Evolutionary conservation across 2,113 vertebrate species (phyloP), one percentile per base, ranked within the genome.

Genomic region (Myiozetetes cayanensis): DNA sequence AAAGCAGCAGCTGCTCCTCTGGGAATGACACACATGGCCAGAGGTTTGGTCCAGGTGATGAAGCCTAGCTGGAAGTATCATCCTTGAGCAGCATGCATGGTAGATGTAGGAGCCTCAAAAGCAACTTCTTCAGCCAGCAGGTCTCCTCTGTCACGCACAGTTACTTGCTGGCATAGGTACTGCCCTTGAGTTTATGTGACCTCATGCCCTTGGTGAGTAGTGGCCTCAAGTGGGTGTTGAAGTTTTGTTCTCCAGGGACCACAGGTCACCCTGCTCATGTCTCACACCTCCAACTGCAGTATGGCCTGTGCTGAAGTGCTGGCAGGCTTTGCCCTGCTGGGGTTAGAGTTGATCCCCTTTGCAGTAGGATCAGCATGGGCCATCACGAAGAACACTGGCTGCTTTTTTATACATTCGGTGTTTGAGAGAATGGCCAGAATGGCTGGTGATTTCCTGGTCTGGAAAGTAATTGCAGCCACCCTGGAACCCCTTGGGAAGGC

Each of bases 211-310:
- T 47, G 66, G 39, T 75, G 62, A 56, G 39, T 14, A 25, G 66
- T 9, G 33, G 56, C 47, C 52, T 87, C 56, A 82, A 93, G 95
- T 65, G 74, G 27, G 49, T 94, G 87, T 44, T 96, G 92, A 94
- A 85, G 58, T 78, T 82, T 6, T 44, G 73, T 66, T 68, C 65
- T 68, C 13, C 23, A 27, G 63, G 44, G 72, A 71, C 47, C 9
- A 9, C 3, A 56, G 59, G 68, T 92, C 84, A 59, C 12, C 55
- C 12, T 0, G 0, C 8, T 23, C 25, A 13, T 77, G 68, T 43
- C 68, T 65, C 63, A n/a, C 53, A 15, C 11, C 49, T 28, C 14
- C 50, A 43, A 22, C 75, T n/a, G 70, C 70, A 55, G 44, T 2
- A 1, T 21, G 52, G 78, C 61, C n/a, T 21, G 35, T 1, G 8